Evolutionary conservation across 2,113 vertebrate genomes (phyloP), one percentile per base, ranked within the genome.

Genomic region (Pelodiscus sinensis): DNA sequence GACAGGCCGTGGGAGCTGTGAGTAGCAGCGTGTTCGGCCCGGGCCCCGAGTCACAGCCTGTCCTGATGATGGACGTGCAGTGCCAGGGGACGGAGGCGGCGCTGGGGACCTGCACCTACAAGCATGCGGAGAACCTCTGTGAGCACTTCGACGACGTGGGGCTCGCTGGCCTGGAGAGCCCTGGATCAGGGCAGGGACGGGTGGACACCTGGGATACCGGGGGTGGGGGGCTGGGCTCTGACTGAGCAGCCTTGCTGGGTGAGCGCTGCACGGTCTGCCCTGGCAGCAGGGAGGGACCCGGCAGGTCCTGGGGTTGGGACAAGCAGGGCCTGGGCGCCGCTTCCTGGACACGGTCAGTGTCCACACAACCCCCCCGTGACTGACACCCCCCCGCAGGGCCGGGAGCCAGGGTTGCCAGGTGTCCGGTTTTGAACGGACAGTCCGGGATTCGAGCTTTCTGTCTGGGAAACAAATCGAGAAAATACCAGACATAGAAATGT

Each of bases 141-240:
- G 84, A 95, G n/a, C 97, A 97, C 87, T 92, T 93, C 52, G 96
- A 97, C 25, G 96, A 97, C 1, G 96, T 94, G 0, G 94, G 97
- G n/a, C n/a, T n/a, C n/a, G n/a, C n/a, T n/a, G 24, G 44, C 78
- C 51, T 79, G 78, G 22, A 54, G 29, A 27, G 2, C 51, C 44
- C 38, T 38, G 16, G 38, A 10, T 31, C 62, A 68, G 2, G 8
- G 31, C 7, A 18, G 29, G 62, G 29, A n/a, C 1, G 8, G 8
- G 29, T 18, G 11, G 25, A n/a, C 31, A 29, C 15, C 62, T 31
- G 62, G 60, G 29, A 14, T 65, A 14, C 29, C 62, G 9, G 15
- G 15, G 6, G 3, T n/a, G n/a, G 2, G 62, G 62, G 62, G 35
- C 38, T 73, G 21, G 5, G 21, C 12, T 73, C 35, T 73, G 9